Evolutionary conservation across 2,113 vertebrate species (phyloP).

Genomic region (Paratilapia polleni): DNA sequence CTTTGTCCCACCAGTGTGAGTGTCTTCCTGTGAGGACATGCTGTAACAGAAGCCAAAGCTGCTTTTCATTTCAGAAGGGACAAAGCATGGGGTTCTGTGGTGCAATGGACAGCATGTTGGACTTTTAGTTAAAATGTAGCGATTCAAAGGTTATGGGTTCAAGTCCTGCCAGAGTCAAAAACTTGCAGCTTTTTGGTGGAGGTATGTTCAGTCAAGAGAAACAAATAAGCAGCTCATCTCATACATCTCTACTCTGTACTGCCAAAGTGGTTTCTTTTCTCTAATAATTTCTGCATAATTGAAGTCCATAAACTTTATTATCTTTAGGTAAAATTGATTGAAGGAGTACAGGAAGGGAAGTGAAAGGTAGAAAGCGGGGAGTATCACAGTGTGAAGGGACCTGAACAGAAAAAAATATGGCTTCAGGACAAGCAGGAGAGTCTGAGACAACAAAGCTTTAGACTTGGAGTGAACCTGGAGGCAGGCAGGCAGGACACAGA

Average conservation of each 20-base stretch:
- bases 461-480: background rate
- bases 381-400: background rate
- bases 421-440: background rate
- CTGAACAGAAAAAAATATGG: background rate
- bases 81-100: fast-evolving
- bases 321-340: background rate
- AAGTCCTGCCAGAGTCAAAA: background rate
- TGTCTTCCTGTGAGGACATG: too few species aligned
- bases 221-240: background rate
- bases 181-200: too few species aligned
- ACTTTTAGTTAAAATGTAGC: fast-evolving
- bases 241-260: background rate
- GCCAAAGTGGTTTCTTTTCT: background rate
- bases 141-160: background rate
- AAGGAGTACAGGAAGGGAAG: background rate
- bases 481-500: background rate
- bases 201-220: too few species aligned
- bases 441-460: background rate
- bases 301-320: fast-evolving
- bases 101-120: background rate
- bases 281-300: background rate
- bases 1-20: too few species aligned
- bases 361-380: background rate
- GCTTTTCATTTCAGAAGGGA: too few species aligned
- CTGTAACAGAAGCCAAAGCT: background rate